Evolutionary conservation across 2,113 vertebrate genomes (phyloP).

Genomic region (Ciconia stormi): DNA sequence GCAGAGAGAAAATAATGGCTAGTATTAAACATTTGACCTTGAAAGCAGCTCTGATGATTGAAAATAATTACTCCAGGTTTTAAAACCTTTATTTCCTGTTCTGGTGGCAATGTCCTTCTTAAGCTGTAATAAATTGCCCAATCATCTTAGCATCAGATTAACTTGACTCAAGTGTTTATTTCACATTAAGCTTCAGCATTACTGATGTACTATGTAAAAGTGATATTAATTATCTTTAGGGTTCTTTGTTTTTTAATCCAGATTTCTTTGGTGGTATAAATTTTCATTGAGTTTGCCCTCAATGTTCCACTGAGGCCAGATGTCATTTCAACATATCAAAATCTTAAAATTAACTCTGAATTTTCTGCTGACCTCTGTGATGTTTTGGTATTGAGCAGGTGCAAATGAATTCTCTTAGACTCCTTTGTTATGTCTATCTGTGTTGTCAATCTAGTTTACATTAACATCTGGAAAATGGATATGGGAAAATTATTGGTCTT

Average conservation of each 20-base stretch:
- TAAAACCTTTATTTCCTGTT: conserved; percentile 70
- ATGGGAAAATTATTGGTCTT: conserved; percentile 45
- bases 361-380: conserved; percentile 49
- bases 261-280: conserved; percentile 24
- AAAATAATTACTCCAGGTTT: conserved; percentile 76
- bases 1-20: conserved; percentile 75
- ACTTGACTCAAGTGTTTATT: conserved; percentile 74
- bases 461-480: conserved; percentile 56
- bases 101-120: conserved; percentile 56
- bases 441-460: conserved; percentile 24
- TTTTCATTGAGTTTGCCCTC: conserved; percentile 22
- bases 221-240: conserved; percentile 58
- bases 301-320: not conserved
- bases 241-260: not conserved
- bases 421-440: conserved; percentile 57
- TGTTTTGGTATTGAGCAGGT: conserved; percentile 53
- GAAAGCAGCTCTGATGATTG: conserved; percentile 75
- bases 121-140: conserved; percentile 67
- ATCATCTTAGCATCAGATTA: conserved; percentile 66
- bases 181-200: conserved; percentile 55
- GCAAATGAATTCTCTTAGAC: conserved; percentile 36
- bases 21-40: conserved; percentile 76
- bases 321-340: conserved; percentile 50
- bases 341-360: conserved; percentile 57
- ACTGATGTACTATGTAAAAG: conserved; percentile 45